Base-by-base conservation (phyloP, 2,113 vertebrate genomes). In the Sebastes schlegelii region DNA sequence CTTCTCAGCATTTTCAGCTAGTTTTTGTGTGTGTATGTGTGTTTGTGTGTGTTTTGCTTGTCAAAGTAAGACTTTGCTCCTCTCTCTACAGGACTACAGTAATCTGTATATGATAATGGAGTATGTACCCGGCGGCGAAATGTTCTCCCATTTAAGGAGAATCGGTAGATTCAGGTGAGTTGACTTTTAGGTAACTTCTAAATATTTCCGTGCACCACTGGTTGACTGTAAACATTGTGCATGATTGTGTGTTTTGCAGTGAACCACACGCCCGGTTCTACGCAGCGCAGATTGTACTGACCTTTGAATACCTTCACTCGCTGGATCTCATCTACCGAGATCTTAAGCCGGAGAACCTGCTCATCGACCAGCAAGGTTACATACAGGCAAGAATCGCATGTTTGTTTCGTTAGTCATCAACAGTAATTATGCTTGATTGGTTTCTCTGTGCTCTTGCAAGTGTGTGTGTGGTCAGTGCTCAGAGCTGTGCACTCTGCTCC, bases 41-140 rank as follows among this genome's bases (percentile, higher is more conserved):
- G 1, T 40, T 8, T 49, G 8, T 46, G 26, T 70, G 34, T 34
- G 34, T 51, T 60, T 79, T 69, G 40, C 46, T 17, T 48, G 7
- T 65, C 9, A 52, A 7, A 52, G 8, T 85, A 40, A 84, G 9
- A 70, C 19, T 42, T 74, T 34, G 12, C 51, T 74, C 8, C 2
- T 88, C 23, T 86, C 80, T 60, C 79, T 46, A 6, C 89, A 97
- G 96, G 97, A 98, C 90, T 96, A 97, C 93, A 95, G 96, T 64
- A 98, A 98, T 92, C 95, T 98, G 64, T 98, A 98, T 90, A 98
- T 98, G 97, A 93, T 98, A 89, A 97, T 98, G 97, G 97, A 98
- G 89, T 98, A 98, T 10, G 96, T 98, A 82, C 96, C 96, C 0
- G 97, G 97, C 0, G 97, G 97, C 1, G 97, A 98, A 92, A 98